A percentile compares a stretch with the other conserved stretches of the same genome.
These are phyloP conservation scores for Mus caroli DNA, from an alignment of 2,797 vertebrate species.

Conservation along the genomic window DNA sequence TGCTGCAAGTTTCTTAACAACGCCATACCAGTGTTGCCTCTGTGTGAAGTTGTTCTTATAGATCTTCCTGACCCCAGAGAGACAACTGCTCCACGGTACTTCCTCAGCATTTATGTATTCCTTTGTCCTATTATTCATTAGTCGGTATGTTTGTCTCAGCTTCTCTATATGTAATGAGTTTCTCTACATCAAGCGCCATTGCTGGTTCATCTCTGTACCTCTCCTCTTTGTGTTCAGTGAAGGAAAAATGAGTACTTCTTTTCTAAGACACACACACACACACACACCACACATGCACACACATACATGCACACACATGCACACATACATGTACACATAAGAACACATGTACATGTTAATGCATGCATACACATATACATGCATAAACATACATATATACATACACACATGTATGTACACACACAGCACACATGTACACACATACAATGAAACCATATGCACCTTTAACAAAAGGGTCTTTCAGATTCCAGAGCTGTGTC, in stretches of 20 bases:
- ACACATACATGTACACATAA: too few species aligned
- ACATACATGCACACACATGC: neutral
- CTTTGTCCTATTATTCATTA: slow-evolving; percentile 49
- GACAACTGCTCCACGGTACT: neutral
- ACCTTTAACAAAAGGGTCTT: slow-evolving; percentile 34
- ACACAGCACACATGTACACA: neutral
- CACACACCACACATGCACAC: neutral
- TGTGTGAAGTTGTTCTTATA: neutral
- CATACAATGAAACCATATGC: neutral
- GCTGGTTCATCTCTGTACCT: slow-evolving; percentile 11
- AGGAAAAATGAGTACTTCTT: slow-evolving; percentile 59
- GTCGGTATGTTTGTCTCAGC: neutral
- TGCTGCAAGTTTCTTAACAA: neutral
- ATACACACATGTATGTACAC: neutral
- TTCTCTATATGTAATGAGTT: slow-evolving; percentile 15
- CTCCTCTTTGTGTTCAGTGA: neutral
- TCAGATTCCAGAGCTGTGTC: slow-evolving; percentile 4
- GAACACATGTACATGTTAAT: too few species aligned
- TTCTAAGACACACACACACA: neutral
- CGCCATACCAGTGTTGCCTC: neutral
- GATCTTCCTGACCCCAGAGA: neutral
- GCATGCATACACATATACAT: too few species aligned
- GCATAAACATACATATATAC: neutral
- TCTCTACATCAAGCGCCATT: neutral
- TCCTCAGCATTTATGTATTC: neutral